Conservation (phyloP, 2,888 invertebrate species). For the Linhomoeus sp. region DNA sequence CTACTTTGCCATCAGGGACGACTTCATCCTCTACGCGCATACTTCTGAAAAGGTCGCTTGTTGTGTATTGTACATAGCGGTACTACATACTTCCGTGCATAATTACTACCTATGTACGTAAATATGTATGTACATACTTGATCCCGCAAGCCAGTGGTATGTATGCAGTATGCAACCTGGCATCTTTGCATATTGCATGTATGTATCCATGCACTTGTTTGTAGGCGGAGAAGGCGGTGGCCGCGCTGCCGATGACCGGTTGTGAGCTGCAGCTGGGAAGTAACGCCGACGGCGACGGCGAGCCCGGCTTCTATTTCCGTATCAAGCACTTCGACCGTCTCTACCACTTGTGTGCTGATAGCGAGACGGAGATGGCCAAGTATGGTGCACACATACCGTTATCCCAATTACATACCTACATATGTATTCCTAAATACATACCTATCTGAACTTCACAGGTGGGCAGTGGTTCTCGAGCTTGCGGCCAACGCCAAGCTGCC, state of each 20-base stretch:
- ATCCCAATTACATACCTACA: not conserved
- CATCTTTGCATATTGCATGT: not conserved
- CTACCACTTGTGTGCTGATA: constrained; percentile 15
- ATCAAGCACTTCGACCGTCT: constrained; percentile 17
- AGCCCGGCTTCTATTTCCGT: constrained; percentile 15
- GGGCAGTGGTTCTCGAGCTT: constrained; percentile 23
- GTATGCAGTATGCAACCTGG: too few species aligned
- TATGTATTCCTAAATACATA: too few species aligned
- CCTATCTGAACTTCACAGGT: too few species aligned
- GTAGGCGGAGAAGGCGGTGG: constrained; percentile 17
- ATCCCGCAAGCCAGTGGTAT: too few species aligned
- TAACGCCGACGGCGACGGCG: constrained; percentile 9
- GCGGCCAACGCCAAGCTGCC: constrained; percentile 16
- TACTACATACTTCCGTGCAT: too few species aligned
- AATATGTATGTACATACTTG: too few species aligned
- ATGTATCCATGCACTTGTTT: too few species aligned
- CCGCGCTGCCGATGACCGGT: constrained; percentile 23
- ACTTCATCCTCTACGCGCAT: constrained; percentile 25
- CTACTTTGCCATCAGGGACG: constrained; percentile 19
- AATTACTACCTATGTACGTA: too few species aligned
- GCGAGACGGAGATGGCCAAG: constrained; percentile 8
- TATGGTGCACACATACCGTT: not conserved
- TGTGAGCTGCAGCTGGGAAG: constrained; percentile 12
- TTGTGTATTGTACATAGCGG: too few species aligned
- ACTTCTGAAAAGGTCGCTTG: constrained; percentile 12